phyloP scores from a whole-genome alignment of 2,113 vertebrate species.

The Cygnus buccinator region DNA sequence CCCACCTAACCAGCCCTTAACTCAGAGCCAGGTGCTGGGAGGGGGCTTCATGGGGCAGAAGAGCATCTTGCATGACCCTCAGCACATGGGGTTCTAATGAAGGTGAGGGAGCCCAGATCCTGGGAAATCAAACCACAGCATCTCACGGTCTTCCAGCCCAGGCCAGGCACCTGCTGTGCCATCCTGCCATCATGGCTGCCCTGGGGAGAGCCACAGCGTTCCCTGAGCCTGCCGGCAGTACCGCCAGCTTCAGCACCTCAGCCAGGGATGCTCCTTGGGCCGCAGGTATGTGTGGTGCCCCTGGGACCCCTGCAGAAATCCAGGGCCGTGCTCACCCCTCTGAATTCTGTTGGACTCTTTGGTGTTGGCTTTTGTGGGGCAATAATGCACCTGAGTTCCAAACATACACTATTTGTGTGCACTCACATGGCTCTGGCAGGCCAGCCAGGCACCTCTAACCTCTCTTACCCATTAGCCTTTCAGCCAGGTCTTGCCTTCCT shows the following conservation, averaged over 20 bases:
- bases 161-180: neutral
- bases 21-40: neutral
- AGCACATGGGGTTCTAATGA: accelerated
- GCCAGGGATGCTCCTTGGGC: neutral
- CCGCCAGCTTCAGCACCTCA: neutral
- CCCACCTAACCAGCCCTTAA: neutral
- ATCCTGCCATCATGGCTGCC: neutral
- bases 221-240: neutral
- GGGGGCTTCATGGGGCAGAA: neutral
- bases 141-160: neutral
- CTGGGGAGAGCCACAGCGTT: accelerated
- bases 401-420: neutral
- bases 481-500: slow-evolving; percentile 49
- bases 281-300: neutral
- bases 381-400: neutral
- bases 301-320: neutral
- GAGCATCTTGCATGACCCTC: neutral
- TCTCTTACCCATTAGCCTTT: slow-evolving; percentile 5
- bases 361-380: neutral
- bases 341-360: neutral
- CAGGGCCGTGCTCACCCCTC: neutral
- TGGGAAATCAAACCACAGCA: neutral
- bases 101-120: neutral
- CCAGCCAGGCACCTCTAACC: neutral
- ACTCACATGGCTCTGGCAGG: neutral